These are phyloP conservation scores for Linepithema humile DNA, from an alignment of 1,140 invertebrate genomes.

Conservation along the genomic window DNA sequence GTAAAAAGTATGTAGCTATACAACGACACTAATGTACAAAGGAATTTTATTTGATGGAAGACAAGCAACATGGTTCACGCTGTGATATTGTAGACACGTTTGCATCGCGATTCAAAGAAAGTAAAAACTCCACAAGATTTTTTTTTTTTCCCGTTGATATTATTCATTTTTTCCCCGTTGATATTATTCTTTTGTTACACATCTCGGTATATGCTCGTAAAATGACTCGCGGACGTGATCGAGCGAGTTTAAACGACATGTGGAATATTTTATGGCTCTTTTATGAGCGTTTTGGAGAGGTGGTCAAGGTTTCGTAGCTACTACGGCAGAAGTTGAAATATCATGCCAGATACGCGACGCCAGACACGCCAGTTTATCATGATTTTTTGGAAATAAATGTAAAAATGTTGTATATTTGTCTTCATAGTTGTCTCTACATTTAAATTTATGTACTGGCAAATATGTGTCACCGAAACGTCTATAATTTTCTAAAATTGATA, in stretches of 20 bases:
- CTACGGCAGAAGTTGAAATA: slow-evolving; percentile 10
- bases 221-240: slow-evolving; percentile 17
- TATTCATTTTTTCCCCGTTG: not conserved
- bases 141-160: not conserved
- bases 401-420: not conserved
- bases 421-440: not conserved
- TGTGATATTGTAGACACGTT: slow-evolving; percentile 6
- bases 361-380: not conserved
- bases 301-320: not conserved
- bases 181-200: slow-evolving; percentile 30
- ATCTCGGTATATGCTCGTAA: slow-evolving; percentile 24
- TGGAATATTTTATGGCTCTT: slow-evolving; percentile 34
- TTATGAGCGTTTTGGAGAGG: slow-evolving; percentile 44
- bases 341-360: not conserved
- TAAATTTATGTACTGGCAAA: not conserved
- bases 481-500: not conserved
- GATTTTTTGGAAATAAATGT: not conserved
- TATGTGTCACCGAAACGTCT: too few species aligned
- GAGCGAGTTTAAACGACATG: slow-evolving; percentile 4
- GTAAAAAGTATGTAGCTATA: not conserved
- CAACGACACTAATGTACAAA: not conserved
- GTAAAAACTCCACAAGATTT: not conserved
- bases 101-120: not conserved
- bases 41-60: not conserved
- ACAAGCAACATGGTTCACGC: not conserved